phyloP scores from a whole-genome alignment of 2,113 vertebrate species.

The Chascanopsetta lugubris region DNA sequence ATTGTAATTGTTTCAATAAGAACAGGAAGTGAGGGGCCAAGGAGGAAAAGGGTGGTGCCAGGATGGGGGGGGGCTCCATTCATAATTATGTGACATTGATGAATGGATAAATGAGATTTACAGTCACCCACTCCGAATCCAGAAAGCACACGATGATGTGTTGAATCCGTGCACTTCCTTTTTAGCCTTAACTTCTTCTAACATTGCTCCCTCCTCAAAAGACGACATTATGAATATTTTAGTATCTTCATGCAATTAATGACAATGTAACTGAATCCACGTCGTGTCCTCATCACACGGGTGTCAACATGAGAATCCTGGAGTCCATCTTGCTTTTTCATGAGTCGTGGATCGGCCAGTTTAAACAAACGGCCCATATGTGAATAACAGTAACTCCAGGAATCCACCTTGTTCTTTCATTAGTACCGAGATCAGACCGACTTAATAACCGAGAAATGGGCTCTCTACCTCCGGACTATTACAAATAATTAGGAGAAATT shows the following conservation, averaged over 20 bases:
- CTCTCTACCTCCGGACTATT: slow-evolving; percentile 29
- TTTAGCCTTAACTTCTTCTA: too few species aligned
- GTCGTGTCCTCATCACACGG: slow-evolving; percentile 3
- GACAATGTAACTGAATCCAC: slow-evolving; percentile 39
- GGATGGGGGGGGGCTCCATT: too few species aligned
- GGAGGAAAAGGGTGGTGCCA: too few species aligned
- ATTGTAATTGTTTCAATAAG: too few species aligned
- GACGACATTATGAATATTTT: slow-evolving; percentile 9
- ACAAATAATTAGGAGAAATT: slow-evolving; percentile 39
- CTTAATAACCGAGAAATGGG: slow-evolving; percentile 6
- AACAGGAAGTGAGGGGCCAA: too few species aligned
- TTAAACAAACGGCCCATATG: neutral
- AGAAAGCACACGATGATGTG: too few species aligned
- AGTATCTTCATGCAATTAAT: slow-evolving; percentile 16
- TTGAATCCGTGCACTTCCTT: too few species aligned
- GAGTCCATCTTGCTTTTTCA: slow-evolving; percentile 31
- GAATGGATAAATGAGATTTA: too few species aligned
- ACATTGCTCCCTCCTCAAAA: too few species aligned
- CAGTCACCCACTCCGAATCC: too few species aligned
- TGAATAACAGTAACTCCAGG: slow-evolving; percentile 1
- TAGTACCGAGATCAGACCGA: slow-evolving; percentile 23
- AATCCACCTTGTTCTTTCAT: slow-evolving; percentile 36
- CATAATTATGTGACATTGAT: too few species aligned
- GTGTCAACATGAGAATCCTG: slow-evolving; percentile 51
- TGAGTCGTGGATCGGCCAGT: slow-evolving; percentile 43